A percentile compares a stretch with the other conserved stretches of the same genome.
Conservation (phyloP, 1,140 invertebrate species). For the Drosophila equinoxialis region DNA sequence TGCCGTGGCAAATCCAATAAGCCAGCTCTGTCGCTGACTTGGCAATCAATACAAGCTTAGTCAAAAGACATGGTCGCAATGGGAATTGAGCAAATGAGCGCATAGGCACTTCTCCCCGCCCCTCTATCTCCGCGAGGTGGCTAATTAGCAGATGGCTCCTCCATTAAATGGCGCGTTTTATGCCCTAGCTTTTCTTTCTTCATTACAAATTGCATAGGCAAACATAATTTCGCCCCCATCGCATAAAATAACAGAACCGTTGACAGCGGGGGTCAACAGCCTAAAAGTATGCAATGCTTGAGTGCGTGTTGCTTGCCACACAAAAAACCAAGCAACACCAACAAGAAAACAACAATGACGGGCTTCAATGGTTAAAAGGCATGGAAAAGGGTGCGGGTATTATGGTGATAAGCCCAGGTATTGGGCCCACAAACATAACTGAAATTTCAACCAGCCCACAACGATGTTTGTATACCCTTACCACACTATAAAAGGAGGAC, state of each 20-base stretch:
- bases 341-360: constrained; percentile 19
- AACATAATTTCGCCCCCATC: constrained; percentile 42
- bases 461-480: not conserved
- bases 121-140: not conserved
- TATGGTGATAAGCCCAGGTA: constrained; percentile 3
- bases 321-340: constrained; percentile 24
- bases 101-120: not conserved
- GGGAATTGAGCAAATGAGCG: not conserved
- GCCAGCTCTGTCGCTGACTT: constrained; percentile 30
- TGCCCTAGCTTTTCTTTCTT: constrained; percentile 16
- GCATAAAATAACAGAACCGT: not conserved
- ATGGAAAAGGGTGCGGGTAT: not conserved
- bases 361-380: constrained; percentile 33
- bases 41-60: constrained; percentile 62
- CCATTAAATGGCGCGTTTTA: constrained; percentile 40
- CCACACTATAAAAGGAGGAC: not conserved
- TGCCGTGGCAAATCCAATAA: constrained; percentile 60
- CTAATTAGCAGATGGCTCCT: constrained; percentile 43
- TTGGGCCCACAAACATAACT: constrained; percentile 15
- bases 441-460: not conserved
- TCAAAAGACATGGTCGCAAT: not conserved
- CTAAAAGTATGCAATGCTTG: constrained; percentile 67
- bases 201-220: constrained; percentile 53
- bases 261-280: constrained; percentile 68
- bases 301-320: constrained; percentile 49